These are phyloP conservation scores for Philonicus albiceps DNA, from an alignment of 2,888 invertebrate genomes.

Conservation along the genomic window DNA sequence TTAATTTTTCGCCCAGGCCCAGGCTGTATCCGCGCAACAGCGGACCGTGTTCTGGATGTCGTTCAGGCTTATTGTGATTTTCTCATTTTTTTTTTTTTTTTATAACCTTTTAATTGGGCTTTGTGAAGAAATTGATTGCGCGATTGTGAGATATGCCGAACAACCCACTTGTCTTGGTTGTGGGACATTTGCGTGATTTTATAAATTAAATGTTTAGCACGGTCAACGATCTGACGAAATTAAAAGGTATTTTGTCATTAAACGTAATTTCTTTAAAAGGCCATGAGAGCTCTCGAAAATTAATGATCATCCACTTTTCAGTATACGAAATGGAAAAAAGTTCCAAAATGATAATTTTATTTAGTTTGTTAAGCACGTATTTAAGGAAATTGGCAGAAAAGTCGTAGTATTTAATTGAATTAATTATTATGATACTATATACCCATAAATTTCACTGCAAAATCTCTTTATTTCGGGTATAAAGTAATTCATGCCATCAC, in stretches of 20 bases:
- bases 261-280: background rate
- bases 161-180: background rate
- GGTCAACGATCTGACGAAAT: background rate
- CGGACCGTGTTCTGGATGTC: background rate
- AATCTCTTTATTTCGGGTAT: no score
- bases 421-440: no score
- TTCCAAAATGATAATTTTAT: background rate
- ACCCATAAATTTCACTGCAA: no score
- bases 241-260: background rate
- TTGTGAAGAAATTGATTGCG: background rate
- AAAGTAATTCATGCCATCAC: no score
- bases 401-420: background rate
- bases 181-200: background rate
- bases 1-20: background rate
- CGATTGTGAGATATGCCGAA: background rate
- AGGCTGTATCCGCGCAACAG: background rate
- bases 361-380: background rate
- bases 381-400: background rate
- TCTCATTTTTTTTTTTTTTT: background rate
- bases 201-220: background rate
- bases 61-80: background rate
- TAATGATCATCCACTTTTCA: background rate
- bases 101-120: background rate
- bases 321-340: background rate
- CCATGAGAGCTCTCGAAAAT: background rate